Evolutionary conservation across 2,113 vertebrate species (phyloP), one percentile per base, ranked within the genome.

Genomic region (Holacanthus passer): DNA sequence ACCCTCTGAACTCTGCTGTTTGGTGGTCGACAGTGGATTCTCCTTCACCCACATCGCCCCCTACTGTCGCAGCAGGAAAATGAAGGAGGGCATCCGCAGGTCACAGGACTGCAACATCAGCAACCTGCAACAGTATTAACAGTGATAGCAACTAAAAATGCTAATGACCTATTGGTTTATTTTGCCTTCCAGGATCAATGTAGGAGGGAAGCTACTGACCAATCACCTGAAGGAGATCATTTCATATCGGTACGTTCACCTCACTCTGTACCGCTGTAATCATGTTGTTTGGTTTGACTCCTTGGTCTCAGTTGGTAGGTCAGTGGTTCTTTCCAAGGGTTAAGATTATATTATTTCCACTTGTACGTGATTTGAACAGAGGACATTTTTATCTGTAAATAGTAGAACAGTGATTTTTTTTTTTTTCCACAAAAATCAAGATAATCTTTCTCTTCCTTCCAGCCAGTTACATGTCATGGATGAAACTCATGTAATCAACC

Each of bases 211-310:
- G 59, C 95, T 99, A 22, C 94, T 99, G 95, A 98, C 98, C 43
- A 99, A 99, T 89, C 98, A 99, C 93, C 94, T 99, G 58, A 99
- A 99, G 93, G 98, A 99, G 92, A 99, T 98, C 11, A 99, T 99
- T 84, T 99, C 98, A 7, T 99, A 99, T 91, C 96, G 98, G 98
- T 99, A 92, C 91, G 13, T 1, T 12, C 19, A 3, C 29, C 47
- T 35, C 16, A 1, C 47, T 16, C 37, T n/a, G n/a, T n/a, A 9
- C 35, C 4, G n/a, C n/a, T n/a, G 43, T 19, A 7, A 1, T 7
- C 16, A 7, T 35, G 24, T 8, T 35, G 24, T 14, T 35, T 48
- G 41, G 41, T 27, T 27, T 64, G 22, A 29, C 16, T 55, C 13
- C 16, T 14, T 27, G 24, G 52, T 35, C 6, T 52, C 13, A 11